Conservation (phyloP, 1,140 invertebrate species). For the Polypedilum pembai region DNA sequence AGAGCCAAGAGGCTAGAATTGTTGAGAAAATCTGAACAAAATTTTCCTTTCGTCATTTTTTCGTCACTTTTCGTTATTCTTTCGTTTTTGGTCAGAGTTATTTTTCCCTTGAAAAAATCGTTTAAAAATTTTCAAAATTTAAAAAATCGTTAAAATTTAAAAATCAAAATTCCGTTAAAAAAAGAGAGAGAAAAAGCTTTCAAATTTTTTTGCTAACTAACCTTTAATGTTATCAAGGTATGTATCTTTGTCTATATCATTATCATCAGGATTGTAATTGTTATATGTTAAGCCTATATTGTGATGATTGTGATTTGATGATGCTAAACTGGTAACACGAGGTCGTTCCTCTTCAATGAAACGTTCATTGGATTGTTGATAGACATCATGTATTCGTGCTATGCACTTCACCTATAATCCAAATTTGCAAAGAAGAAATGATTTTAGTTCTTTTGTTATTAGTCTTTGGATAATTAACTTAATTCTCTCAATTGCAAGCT, state of each 20-base stretch:
- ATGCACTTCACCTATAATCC: constrained; percentile 38
- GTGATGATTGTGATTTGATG: constrained; percentile 15
- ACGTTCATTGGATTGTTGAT: constrained; percentile 40
- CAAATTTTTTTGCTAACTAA: background rate
- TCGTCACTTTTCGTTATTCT: no score
- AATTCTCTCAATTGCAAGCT: background rate
- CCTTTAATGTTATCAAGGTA: constrained; percentile 16
- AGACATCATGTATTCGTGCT: constrained; percentile 41
- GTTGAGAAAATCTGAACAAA: no score
- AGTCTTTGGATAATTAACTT: background rate
- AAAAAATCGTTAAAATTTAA: no score
- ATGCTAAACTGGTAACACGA: constrained; percentile 35
- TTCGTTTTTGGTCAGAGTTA: no score
- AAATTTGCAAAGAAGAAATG: background rate
- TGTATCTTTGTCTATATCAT: constrained; percentile 14
- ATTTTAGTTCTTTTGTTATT: background rate
- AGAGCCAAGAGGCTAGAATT: no score
- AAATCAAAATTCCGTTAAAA: no score
- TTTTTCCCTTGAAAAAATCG: no score
- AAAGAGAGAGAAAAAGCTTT: background rate
- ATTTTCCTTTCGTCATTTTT: no score
- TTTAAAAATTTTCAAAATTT: no score
- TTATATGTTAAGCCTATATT: background rate
- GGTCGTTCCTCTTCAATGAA: constrained; percentile 42
- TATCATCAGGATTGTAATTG: background rate